Evolutionary conservation across 2,888 invertebrate species (phyloP).

Genomic region (Netelia virgata): DNA sequence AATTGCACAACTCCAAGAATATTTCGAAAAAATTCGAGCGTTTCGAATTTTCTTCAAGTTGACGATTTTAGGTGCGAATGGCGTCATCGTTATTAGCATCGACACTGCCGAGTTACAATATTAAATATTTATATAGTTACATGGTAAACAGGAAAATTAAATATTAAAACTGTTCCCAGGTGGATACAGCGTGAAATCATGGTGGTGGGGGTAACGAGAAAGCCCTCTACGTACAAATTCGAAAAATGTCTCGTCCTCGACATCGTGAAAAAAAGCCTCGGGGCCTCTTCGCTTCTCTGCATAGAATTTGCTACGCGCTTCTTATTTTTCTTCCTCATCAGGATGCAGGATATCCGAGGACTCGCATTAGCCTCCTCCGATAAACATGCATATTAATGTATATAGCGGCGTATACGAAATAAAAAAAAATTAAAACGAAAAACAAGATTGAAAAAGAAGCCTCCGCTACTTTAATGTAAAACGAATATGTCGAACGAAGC

Average conservation of each 20-base stretch:
- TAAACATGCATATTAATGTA: slow-evolving; percentile 45
- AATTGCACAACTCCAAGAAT: too few species aligned
- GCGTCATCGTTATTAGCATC: too few species aligned
- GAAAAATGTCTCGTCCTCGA: background rate
- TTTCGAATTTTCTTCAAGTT: too few species aligned
- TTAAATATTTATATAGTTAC: too few species aligned
- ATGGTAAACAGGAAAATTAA: too few species aligned
- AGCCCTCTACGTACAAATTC: background rate
- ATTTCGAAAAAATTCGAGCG: too few species aligned
- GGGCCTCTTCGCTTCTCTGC: slow-evolving; percentile 1
- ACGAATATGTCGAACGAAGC: slow-evolving; percentile 36
- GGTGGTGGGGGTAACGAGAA: too few species aligned
- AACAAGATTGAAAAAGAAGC: slow-evolving; percentile 12
- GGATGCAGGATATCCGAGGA: slow-evolving; percentile 36
- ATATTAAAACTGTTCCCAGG: too few species aligned
- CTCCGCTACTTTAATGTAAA: slow-evolving; percentile 27
- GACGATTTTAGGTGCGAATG: too few species aligned
- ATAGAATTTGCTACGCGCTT: slow-evolving; percentile 34
- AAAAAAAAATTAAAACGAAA: background rate
- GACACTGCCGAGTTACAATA: too few species aligned
- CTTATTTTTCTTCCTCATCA: background rate
- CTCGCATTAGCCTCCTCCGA: slow-evolving; percentile 31
- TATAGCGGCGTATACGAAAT: slow-evolving; percentile 19
- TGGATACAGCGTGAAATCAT: too few species aligned
- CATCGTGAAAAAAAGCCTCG: slow-evolving; percentile 13